phyloP scores from a whole-genome alignment of 2,797 vertebrate species.

The Myotis planiceps region DNA sequence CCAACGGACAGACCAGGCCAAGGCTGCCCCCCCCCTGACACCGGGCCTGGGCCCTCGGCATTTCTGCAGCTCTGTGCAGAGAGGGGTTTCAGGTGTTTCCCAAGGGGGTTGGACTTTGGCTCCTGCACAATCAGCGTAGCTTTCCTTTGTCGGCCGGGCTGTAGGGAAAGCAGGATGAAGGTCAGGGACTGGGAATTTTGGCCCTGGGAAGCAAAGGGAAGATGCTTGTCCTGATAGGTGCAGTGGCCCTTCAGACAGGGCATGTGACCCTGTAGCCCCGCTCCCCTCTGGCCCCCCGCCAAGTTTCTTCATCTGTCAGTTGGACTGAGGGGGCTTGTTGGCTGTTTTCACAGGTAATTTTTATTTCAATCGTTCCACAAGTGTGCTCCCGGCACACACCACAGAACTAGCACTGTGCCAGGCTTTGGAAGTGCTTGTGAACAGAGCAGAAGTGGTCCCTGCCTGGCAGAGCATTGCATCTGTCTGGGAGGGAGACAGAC shows the following conservation, averaged over 20 bases:
- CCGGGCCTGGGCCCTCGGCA: background rate
- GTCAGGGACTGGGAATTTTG: background rate
- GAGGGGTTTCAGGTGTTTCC: background rate
- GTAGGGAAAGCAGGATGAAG: background rate
- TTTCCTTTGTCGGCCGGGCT: background rate
- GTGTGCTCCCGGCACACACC: background rate
- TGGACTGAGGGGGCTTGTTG: background rate
- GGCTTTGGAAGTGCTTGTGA: background rate
- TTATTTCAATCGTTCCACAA: background rate
- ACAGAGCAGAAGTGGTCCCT: background rate
- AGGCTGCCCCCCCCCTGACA: background rate
- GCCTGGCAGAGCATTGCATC: background rate
- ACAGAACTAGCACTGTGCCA: background rate
- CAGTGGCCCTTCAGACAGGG: background rate
- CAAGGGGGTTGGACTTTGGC: background rate
- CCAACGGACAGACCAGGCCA: background rate
- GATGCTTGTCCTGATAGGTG: background rate
- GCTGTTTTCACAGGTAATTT: background rate
- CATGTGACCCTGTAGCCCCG: background rate
- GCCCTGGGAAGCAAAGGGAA: background rate
- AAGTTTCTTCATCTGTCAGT: background rate
- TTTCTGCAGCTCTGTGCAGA: background rate
- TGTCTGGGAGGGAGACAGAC: background rate
- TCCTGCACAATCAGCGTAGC: background rate
- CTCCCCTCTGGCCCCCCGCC: rapidly evolving